Base-by-base conservation (phyloP, 2,888 invertebrate genomes). In the Lasioglossum vierecki region DNA sequence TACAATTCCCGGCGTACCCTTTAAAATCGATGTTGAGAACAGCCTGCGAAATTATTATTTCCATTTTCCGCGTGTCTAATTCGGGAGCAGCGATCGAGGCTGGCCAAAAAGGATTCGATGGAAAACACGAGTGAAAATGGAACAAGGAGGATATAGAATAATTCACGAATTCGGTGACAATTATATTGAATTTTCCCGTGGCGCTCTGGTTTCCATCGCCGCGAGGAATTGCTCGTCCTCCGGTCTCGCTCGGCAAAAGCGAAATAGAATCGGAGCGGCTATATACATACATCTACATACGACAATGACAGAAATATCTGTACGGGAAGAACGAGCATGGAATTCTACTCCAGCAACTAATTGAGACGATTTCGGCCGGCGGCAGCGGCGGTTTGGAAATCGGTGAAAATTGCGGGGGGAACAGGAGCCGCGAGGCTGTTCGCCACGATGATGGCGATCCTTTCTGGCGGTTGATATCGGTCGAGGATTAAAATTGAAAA, bases 401-500 rank as follows among this genome's bases (percentile, higher is more conserved):
- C 74, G 57, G 22, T 39, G 74, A 9, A 35, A 57, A 74, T 63
- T 41, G 46, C 30, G 53, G n/a, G 18, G 35, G 11, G 18, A 49
- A 66, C 35, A 35, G 53, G 35, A 63, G 68, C 76, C 70, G 41
- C 60, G 26, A 49, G 46, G 57, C 46, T 11, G n/a, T 18, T 49
- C 53, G 74, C 66, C 41, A 53, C 53, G 53, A n/a, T 53, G 53
- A 53, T 53, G 9, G 22, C n/a, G 22, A n/a, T 9, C 74, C 78
- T 83, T 77, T 57, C 46, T 30, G 22, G 30, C 26, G 74, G 39
- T 35, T 39, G 66, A 49, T 76, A 84, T 79, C 39, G 78, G 84
- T 44, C 44, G 68, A 30, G 78, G 60, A 79, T 86, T 78, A 86
- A 86, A 86, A 86, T 85, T 86, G 85, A 81, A 86, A 86, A 86